These are phyloP conservation scores for Daktulosphaira vitifoliae DNA, from an alignment of 1,140 invertebrate genomes.

Conservation along the genomic window DNA sequence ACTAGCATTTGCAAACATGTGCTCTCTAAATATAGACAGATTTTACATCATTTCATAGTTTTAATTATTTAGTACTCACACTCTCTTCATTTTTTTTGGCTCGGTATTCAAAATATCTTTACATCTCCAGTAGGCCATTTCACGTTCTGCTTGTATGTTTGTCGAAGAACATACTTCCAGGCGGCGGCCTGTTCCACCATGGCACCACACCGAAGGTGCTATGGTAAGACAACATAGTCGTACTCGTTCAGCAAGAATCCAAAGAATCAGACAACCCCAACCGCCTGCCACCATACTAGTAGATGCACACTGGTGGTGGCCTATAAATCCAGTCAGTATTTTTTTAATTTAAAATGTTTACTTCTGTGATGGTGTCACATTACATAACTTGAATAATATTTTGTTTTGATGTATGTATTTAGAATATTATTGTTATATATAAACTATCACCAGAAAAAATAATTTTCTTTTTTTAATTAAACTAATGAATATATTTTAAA, in stretches of 20 bases:
- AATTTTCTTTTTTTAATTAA: too few species aligned
- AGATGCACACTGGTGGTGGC: conserved; percentile 40
- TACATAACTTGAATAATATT: too few species aligned
- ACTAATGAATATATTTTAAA: too few species aligned
- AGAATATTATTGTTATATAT: too few species aligned
- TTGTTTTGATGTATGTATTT: too few species aligned
- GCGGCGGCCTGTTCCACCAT: conserved; percentile 46
- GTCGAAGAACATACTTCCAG: conserved; percentile 42
- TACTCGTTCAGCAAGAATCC: conserved; percentile 22
- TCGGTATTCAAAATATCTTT: conserved; percentile 11
- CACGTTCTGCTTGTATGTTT: conserved; percentile 20
- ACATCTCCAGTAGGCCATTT: conserved; percentile 17
- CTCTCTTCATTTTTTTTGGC: conserved; percentile 26
- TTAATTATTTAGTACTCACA: conserved; percentile 14
- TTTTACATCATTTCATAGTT: conserved; percentile 13
- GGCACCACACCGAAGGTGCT: conserved; percentile 40
- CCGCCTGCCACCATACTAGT: conserved; percentile 38
- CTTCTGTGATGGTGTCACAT: too few species aligned
- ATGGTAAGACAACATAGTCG: conserved; percentile 21
- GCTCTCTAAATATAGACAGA: conserved; percentile 24
- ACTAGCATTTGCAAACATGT: conserved; percentile 19
- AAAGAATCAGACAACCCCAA: conserved; percentile 39
- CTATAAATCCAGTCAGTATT: conserved; percentile 34
- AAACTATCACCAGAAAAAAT: too few species aligned
- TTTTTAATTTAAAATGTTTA: too few species aligned